Evolutionary conservation across 2,113 vertebrate species (phyloP), one percentile per base, ranked within the genome.

Genomic region (Paramisgurnus dabryanus): DNA sequence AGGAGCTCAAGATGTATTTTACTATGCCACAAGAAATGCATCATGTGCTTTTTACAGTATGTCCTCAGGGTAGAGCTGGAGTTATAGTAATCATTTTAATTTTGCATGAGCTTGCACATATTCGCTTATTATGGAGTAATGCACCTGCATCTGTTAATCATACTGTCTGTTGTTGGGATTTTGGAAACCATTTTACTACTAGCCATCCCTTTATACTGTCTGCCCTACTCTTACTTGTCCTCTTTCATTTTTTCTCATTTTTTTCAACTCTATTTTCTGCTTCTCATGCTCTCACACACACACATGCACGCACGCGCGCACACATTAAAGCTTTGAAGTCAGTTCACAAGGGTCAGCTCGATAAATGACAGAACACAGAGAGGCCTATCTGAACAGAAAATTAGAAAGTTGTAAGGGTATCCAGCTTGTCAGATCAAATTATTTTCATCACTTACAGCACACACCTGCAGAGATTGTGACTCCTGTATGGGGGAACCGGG

Each of bases 271-370:
- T 58, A 65, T 72, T 71, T 63, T 73, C 71, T 70, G 50, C 61
- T 70, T 67, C 74, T 50, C 61, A 55, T 34, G 58, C 78, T 69
- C 57, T 57, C 57, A 67, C n/a, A 70, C 67, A 68, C 67, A 17
- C 67, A 12, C 34, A 10, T 65, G 77, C 74, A 47, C 45, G 10
- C 45, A 47, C 5, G 9, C 76, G 43, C 53, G 60, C 18, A 69
- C 63, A 66, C 66, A 12, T 50, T 61, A 7, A 6, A 68, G 78
- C 75, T 72, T 79, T 81, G 47, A 41, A 86, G 86, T 89, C 91
- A 87, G 89, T 91, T 91, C 89, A 89, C 68, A 18, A 75, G 82
- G 82, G 83, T 79, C 80, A 58, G 77, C 53, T 22, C 55, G 82
- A 84, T 67, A 83, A 83, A 77, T 74, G 83, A 84, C 71, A 84